phyloP scores from a whole-genome alignment of 2,797 vertebrate genomes.

The Aldrovandia affinis region DNA sequence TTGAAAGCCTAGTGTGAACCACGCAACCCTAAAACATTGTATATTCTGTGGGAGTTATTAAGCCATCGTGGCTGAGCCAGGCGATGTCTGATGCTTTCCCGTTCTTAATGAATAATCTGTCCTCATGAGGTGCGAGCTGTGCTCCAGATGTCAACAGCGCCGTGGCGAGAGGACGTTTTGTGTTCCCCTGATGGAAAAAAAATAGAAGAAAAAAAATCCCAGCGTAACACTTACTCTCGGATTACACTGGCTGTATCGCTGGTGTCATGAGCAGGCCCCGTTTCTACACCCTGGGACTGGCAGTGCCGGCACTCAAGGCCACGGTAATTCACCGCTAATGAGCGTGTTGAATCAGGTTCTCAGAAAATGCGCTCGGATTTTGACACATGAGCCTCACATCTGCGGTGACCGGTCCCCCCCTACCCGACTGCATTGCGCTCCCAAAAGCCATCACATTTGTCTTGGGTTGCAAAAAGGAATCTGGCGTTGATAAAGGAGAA shows the following conservation, averaged over 20 bases:
- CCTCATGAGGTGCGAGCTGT: background rate
- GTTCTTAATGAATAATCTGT: background rate
- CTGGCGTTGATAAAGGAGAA: constrained; percentile 8
- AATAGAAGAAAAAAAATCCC: too few relatives aligned
- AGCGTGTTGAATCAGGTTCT: constrained; percentile 61
- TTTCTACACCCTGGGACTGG: constrained; percentile 49
- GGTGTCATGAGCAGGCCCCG: constrained; percentile 57
- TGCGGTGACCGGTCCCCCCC: constrained; percentile 23
- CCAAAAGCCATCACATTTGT: constrained; percentile 16
- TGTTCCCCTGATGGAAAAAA: background rate
- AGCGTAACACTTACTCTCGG: constrained; percentile 46
- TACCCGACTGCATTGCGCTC: constrained; percentile 6
- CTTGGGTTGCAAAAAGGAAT: constrained; percentile 35
- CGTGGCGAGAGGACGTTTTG: constrained; percentile 21
- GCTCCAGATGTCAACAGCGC: constrained; percentile 24
- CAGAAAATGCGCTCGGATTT: constrained; percentile 46
- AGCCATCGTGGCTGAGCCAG: background rate
- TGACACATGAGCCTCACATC: constrained; percentile 52
- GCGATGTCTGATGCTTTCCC: background rate
- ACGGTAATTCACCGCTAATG: constrained; percentile 59
- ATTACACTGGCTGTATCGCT: constrained; percentile 56
- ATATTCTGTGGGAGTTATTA: background rate
- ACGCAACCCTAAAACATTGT: background rate
- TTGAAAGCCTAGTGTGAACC: background rate
- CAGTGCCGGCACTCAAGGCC: constrained; percentile 45